Percentiles rank a stretch among this genome's conserved stretches.
Conservation (phyloP, 2,888 invertebrate genomes). For the Plusia festucae region DNA sequence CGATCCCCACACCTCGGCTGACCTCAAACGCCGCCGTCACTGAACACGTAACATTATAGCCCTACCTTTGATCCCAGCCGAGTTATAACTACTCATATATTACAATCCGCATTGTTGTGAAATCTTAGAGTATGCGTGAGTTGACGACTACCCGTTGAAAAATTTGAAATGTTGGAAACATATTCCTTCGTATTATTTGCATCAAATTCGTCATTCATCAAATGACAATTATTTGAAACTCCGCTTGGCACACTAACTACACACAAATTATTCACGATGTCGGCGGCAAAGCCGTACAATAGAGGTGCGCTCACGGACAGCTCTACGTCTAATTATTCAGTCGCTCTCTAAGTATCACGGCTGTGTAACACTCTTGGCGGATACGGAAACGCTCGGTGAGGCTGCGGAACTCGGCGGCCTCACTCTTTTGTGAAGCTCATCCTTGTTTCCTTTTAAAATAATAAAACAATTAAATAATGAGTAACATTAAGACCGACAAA, state of each 20-base stretch:
- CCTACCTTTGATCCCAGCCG: constrained; percentile 21
- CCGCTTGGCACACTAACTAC: not conserved
- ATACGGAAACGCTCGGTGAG: constrained; percentile 12
- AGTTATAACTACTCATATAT: not conserved
- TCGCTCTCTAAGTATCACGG: not conserved
- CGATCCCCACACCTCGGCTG: constrained; percentile 5
- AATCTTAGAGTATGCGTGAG: not conserved
- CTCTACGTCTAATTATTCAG: not conserved
- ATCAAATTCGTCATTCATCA: not conserved
- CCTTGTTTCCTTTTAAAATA: not conserved
- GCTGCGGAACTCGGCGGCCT: not conserved
- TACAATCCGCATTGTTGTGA: not conserved
- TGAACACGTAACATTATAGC: not conserved
- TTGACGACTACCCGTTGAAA: no score
- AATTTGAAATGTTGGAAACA: no score
- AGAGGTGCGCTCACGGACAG: constrained; percentile 2
- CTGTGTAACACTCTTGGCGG: not conserved
- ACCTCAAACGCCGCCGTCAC: no score
- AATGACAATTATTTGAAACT: not conserved
- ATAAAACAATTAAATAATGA: not conserved
- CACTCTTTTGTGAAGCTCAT: not conserved
- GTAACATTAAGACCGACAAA: not conserved
- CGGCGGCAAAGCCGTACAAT: not conserved
- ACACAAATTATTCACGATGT: constrained; percentile 1
- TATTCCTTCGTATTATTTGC: no score